Conservation (phyloP, 2,797 vertebrate genomes). For the Periophthalmus magnuspinnatus region DNA sequence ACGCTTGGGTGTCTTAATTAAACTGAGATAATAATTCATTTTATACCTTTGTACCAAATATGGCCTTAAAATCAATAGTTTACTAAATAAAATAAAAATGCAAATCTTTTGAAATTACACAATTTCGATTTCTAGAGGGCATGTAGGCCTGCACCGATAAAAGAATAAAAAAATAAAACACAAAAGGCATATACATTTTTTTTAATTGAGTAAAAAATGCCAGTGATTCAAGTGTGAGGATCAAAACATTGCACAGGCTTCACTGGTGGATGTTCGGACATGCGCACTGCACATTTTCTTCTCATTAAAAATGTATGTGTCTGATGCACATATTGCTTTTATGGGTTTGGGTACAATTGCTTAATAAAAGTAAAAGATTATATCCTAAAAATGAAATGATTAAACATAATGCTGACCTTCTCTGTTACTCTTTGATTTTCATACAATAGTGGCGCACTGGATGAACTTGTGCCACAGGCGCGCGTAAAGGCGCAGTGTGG, state of each 20-base stretch:
- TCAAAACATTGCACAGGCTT: conserved; percentile 7
- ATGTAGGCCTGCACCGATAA: background rate
- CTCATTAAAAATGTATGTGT: conserved; percentile 62
- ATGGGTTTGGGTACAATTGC: background rate
- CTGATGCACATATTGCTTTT: conserved; percentile 32
- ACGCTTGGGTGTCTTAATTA: background rate
- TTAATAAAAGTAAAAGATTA: background rate
- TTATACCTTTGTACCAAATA: background rate
- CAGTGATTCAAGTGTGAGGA: background rate
- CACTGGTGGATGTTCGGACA: conserved; percentile 26
- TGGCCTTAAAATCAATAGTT: background rate
- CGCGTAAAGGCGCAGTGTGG: conserved; percentile 43
- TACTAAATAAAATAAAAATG: background rate
- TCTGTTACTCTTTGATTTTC: background rate
- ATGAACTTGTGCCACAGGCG: background rate
- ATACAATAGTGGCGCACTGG: background rate
- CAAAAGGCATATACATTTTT: background rate
- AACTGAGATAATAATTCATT: background rate
- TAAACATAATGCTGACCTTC: background rate
- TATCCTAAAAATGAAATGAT: background rate
- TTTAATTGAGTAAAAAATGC: background rate
- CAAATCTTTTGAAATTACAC: background rate
- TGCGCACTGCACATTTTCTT: conserved; percentile 35
- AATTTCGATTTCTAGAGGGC: background rate
- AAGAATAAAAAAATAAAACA: background rate